Conservation (phyloP, 1,140 invertebrate species). For the Drosophila arawakana region DNA sequence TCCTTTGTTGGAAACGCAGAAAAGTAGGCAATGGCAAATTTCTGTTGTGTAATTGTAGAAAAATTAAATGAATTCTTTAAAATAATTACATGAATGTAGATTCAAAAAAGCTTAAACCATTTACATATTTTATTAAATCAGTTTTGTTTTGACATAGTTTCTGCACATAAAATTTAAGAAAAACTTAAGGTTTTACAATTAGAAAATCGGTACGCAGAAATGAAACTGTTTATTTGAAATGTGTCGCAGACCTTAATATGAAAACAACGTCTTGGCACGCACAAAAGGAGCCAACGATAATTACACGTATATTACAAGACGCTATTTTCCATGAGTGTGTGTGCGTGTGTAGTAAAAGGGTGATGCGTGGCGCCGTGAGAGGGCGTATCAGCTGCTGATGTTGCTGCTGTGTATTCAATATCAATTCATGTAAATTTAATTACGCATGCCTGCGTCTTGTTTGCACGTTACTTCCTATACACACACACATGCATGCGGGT, state of each 20-base stretch:
- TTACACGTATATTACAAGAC: conserved; percentile 50
- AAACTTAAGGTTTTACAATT: no score
- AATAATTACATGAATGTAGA: no score
- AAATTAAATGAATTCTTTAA: no score
- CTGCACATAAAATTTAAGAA: no score
- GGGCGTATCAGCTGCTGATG: conserved; percentile 7
- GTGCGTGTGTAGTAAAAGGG: not conserved
- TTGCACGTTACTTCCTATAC: conserved; percentile 43
- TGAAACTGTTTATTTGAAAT: no score
- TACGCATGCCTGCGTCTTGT: conserved; percentile 76
- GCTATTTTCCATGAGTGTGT: not conserved
- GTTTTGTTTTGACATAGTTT: no score
- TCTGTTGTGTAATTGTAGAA: not conserved
- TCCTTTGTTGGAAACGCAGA: not conserved
- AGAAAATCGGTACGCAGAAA: no score
- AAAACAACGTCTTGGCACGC: not conserved
- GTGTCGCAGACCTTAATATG: not conserved
- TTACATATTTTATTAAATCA: no score
- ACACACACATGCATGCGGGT: conserved; percentile 6
- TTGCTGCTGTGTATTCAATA: conserved; percentile 65
- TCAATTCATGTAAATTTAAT: conserved; percentile 82
- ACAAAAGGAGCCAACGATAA: conserved; percentile 57
- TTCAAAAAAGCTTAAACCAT: no score
- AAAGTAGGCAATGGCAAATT: conserved; percentile 52
- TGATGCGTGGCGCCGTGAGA: not conserved